A percentile compares a stretch with the other conserved stretches of the same genome.
These are phyloP conservation scores for Minunthozetes semirufus DNA, from an alignment of 2,888 invertebrate genomes.

Conservation along the genomic window DNA sequence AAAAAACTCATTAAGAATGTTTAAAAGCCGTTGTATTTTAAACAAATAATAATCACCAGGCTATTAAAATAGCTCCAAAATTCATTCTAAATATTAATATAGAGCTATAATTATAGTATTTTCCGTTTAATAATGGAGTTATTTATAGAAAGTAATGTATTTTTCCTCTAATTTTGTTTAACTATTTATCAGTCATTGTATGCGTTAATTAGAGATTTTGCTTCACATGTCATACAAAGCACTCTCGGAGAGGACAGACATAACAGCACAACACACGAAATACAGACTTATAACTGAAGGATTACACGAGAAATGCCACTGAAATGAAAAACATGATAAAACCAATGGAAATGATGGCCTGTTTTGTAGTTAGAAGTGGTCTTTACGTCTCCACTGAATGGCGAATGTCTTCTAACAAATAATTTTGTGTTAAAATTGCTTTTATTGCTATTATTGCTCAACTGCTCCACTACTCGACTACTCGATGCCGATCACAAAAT, in stretches of 20 bases:
- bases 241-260: neutral
- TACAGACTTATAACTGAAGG: neutral
- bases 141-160: neutral
- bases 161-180: neutral
- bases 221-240: conserved; percentile 20
- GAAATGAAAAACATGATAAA: neutral
- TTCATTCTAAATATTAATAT: too few species aligned
- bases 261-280: neutral
- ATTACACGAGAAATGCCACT: neutral
- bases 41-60: too few species aligned
- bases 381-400: neutral
- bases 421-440: conserved; percentile 16
- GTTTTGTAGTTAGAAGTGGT: too few species aligned
- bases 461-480: too few species aligned
- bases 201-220: conserved; percentile 24
- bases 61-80: too few species aligned
- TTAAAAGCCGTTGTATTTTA: too few species aligned
- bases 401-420: conserved; percentile 13
- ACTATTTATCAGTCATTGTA: neutral
- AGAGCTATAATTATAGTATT: too few species aligned
- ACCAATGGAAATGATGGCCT: neutral
- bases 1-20: too few species aligned
- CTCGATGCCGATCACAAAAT: conserved; percentile 22
- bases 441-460: conserved; percentile 8
- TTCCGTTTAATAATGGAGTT: too few species aligned